phyloP scores from a whole-genome alignment of 2,888 invertebrate genomes.

The Tribolium freemani region DNA sequence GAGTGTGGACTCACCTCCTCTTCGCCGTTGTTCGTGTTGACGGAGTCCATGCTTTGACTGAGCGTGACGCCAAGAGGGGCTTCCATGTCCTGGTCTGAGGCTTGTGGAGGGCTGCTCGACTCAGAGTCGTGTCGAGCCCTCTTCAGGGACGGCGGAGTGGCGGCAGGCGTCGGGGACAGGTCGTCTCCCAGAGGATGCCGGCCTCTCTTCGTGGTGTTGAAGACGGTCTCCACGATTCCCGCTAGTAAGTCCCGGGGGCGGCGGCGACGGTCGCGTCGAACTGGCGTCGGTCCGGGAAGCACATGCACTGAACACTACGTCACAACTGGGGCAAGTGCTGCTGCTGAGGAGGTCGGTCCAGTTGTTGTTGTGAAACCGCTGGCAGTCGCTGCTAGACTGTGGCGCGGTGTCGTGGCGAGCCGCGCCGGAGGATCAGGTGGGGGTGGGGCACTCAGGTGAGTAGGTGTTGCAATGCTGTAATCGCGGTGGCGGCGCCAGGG shows the following conservation, averaged over 20 bases:
- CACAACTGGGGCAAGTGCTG: constrained; percentile 28
- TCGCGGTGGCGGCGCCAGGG: constrained; percentile 73
- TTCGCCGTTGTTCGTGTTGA: constrained; percentile 95
- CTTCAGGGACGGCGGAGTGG: constrained; percentile 65
- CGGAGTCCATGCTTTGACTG: constrained; percentile 98
- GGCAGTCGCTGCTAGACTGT: constrained; percentile 62
- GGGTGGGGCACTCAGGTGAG: constrained; percentile 76
- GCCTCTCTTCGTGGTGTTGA: constrained; percentile 68
- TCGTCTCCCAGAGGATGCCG: constrained; percentile 68
- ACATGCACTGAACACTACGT: constrained; percentile 44
- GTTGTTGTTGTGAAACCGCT: constrained; percentile 51
- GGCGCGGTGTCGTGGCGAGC: constrained; percentile 62
- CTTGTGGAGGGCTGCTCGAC: constrained; percentile 58
- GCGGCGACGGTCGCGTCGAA: constrained; percentile 42
- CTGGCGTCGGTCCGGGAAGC: constrained; percentile 41
- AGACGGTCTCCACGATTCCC: constrained; percentile 68
- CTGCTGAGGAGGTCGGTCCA: constrained; percentile 14
- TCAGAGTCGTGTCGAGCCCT: constrained; percentile 67
- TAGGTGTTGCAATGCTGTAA: constrained; percentile 68
- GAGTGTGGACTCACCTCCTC: constrained; percentile 86
- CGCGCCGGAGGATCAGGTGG: constrained; percentile 66
- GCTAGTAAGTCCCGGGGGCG: constrained; percentile 54
- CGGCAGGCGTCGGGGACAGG: constrained; percentile 65
- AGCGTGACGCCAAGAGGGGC: constrained; percentile 82
- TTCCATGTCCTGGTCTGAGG: constrained; percentile 72